Evolutionary conservation across 2,113 vertebrate species (phyloP), one percentile per base, ranked within the genome.

Genomic region (Puma concolor): DNA sequence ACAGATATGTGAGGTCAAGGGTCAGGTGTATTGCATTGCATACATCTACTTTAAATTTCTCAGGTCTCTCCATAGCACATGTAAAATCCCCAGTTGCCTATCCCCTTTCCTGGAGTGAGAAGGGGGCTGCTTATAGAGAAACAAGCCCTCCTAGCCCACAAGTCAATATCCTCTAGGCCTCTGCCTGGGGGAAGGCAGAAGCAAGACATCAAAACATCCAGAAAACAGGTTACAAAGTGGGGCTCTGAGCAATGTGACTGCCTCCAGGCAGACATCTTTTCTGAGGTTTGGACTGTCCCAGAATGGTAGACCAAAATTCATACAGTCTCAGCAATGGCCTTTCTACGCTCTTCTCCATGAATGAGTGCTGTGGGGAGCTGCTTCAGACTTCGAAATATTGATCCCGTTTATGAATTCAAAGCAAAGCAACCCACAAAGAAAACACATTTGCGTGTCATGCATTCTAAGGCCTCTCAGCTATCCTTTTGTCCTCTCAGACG

Each of bases 381-480:
- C 52, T 66, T 76, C 21, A n/a, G 57, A 89, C 54, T 92, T 89
- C 91, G 36, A 91, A 80, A 95, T 2, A 2, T 29, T 74, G 27
- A 93, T 92, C 48, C 81, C 29, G 36, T 64, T 95, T 97, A 81
- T 54, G 23, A 97, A 96, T 94, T 88, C 89, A 90, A 54, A 94
- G n/a, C 13, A 96, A 89, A 95, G n/a, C 13, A 95, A 87, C 33
- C 44, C 79, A 91, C 16, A 36, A 89, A 89, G 67, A n/a, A 89
- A 97, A 95, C 57, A 1, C 36, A 52, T 31, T 94, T 77, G n/a
- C 23, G 54, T 82, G 38, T 8, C 86, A 95, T 81, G 94, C 41
- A 63, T 81, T 85, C 72, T 52, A 90, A 95, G 31, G 52, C 31
- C 21, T 84, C 63, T 63, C 44, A 79, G 60, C 33, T 29, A 71